These are phyloP conservation scores for Limosa lapponica DNA, from an alignment of 2,797 vertebrate genomes.

Conservation along the genomic window DNA sequence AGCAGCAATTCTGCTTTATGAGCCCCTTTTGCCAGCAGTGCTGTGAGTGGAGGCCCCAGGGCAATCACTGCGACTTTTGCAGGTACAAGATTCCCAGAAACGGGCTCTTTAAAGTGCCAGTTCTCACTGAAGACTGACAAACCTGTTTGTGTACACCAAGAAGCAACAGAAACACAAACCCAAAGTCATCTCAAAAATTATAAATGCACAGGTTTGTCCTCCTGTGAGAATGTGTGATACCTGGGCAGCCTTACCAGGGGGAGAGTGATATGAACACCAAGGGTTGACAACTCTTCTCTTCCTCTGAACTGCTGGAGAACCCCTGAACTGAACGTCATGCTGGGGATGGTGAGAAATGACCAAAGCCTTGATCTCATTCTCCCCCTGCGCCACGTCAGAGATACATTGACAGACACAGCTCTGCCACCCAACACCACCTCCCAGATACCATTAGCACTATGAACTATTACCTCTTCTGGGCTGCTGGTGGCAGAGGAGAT, in stretches of 20 bases:
- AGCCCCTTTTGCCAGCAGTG: neutral
- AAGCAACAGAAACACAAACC: neutral
- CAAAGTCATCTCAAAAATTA: neutral
- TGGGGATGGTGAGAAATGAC: neutral
- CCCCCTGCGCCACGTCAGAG: neutral
- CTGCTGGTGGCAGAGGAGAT: neutral
- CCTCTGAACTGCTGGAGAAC: neutral
- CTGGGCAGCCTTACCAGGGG: neutral
- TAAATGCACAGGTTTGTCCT: neutral
- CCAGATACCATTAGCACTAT: accelerated
- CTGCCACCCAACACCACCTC: accelerated
- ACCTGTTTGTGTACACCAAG: neutral
- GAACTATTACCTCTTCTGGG: neutral
- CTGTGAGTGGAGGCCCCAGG: neutral
- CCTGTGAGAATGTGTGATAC: accelerated
- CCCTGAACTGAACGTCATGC: neutral
- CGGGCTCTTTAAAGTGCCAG: neutral
- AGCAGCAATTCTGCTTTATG: neutral
- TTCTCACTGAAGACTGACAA: neutral
- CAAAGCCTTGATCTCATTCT: neutral
- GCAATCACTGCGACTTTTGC: neutral
- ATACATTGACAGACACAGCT: neutral
- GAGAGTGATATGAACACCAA: neutral
- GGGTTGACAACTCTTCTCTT: neutral
- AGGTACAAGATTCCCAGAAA: neutral